Evolutionary conservation across 64 coral and sea anemone species (phyloP), one percentile per base, ranked within the genome.

Genomic region (Astreopora myriophthalma): DNA sequence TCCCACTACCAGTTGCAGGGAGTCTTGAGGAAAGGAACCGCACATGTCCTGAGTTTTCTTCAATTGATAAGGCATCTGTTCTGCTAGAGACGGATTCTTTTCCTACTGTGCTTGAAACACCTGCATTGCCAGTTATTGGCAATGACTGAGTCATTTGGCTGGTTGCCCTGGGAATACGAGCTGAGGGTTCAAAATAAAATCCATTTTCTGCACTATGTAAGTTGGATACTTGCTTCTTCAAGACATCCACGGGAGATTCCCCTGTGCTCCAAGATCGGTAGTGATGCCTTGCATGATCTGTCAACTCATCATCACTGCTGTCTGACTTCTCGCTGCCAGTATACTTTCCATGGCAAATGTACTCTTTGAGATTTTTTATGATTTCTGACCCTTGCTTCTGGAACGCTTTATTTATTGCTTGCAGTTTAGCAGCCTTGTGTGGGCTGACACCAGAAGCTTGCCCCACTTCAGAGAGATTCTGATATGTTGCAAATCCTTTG

Each of bases 11-110:
- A 35, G 97, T 99, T 8, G 97, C 97, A 5, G 97, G 97, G 13
- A 99, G 69, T 33, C 97, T 89, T 12, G 97, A 91, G 8, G 97
- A 99, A 12, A 99, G 48, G 84, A 99, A 99, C 25, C 97, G 83
- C 28, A 99, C 97, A 57, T 87, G 84, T 20, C 94, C 94, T 3
- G 48, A 82, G 8, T 95, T 91, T 25, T 99, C 91, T 49, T 93
- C 94, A 90, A 80, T 94, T 34, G 97, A 96, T 71, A 92, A 23
- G 13, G 48, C 48, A 27, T 46, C 69, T 31, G 22, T 25, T 10
- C 63, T 69, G 31, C 74, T 66, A 31, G 48, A 74, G 14, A 72
- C 20, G 14, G 89, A 72, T 34, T 84, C 88, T 58, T 27, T 84
- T 80, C 48, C 12, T 1, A 26, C 20, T 32, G 1, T 6, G 14